phyloP scores from a whole-genome alignment of 2,113 vertebrate genomes.

The Eurystomus gularis region DNA sequence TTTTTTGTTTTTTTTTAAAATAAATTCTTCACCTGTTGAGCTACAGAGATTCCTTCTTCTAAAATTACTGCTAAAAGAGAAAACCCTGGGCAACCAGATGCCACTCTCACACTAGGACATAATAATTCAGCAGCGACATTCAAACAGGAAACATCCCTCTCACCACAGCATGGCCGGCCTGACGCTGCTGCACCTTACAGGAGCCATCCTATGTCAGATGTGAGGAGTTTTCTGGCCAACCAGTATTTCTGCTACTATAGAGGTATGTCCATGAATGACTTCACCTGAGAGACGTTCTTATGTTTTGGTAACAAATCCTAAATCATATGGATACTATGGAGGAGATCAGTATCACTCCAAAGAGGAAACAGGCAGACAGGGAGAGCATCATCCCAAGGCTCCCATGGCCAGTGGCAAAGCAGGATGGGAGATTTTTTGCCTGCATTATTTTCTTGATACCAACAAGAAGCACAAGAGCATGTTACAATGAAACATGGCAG shows the following conservation, averaged over 20 bases:
- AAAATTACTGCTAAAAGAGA: not conserved
- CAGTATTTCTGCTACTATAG: not conserved
- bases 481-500: not conserved
- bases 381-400: not conserved
- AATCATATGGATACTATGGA: not conserved
- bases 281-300: not conserved
- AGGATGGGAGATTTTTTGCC: not conserved
- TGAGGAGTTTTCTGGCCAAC: not conserved
- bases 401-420: not conserved
- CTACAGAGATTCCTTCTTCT: not conserved
- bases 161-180: not conserved
- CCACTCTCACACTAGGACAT: not conserved
- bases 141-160: not conserved
- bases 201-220: not conserved
- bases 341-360: not conserved
- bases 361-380: not conserved
- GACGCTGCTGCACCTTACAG: not conserved
- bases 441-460: not conserved
- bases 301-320: not conserved
- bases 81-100: not conserved
- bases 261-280: not conserved
- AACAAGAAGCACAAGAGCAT: not conserved
- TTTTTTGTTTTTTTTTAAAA: too few relatives aligned
- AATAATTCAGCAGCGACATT: not conserved
- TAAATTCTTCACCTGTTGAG: not conserved